Evolutionary conservation across 2,888 invertebrate genomes (phyloP).

Genomic region (Chrysotoxum bicinctum): DNA sequence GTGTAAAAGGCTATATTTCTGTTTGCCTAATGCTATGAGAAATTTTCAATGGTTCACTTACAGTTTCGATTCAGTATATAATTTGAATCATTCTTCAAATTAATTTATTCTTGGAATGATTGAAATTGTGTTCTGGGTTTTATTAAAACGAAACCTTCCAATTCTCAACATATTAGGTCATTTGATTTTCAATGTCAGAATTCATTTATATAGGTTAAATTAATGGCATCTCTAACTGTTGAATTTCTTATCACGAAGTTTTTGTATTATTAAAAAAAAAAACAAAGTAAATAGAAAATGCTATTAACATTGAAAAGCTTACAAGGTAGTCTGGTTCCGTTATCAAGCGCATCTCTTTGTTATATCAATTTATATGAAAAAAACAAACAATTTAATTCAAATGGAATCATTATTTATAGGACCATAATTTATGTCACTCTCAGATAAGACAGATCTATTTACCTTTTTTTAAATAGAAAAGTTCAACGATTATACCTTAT

Average conservation of each 20-base stretch:
- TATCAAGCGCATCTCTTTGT: background rate
- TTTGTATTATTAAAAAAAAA: too few species aligned
- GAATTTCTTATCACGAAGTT: background rate
- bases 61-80: too few species aligned
- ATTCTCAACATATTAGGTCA: background rate
- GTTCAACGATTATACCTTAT: too few species aligned
- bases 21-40: too few species aligned
- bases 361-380: background rate
- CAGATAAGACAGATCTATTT: background rate
- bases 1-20: too few species aligned
- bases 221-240: background rate
- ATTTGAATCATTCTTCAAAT: too few species aligned
- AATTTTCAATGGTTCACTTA: too few species aligned
- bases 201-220: background rate
- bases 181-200: background rate
- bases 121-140: too few species aligned
- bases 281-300: too few species aligned
- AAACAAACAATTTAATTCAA: background rate
- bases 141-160: too few species aligned
- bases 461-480: too few species aligned
- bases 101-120: too few species aligned
- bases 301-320: background rate
- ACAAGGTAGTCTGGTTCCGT: background rate
- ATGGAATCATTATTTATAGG: background rate
- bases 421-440: background rate